These are phyloP conservation scores for Leptocoma aspasia DNA, from an alignment of 2,113 vertebrate genomes.

Conservation along the genomic window DNA sequence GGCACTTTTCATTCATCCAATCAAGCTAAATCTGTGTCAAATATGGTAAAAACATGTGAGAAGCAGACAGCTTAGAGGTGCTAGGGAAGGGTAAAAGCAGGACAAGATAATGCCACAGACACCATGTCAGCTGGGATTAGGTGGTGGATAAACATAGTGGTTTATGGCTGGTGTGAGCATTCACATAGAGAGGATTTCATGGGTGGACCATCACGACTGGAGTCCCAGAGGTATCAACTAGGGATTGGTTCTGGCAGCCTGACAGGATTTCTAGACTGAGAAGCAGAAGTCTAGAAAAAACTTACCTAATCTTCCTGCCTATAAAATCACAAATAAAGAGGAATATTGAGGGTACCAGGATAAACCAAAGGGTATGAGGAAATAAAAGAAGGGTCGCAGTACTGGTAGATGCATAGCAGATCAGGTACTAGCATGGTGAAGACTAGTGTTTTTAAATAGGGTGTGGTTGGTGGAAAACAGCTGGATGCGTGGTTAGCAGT, in stretches of 20 bases:
- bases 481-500: not conserved
- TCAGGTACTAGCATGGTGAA: not conserved
- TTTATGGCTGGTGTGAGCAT: not conserved
- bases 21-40: not conserved
- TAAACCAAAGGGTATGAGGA: not conserved
- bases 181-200: not conserved
- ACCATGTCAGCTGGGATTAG: rapidly evolving
- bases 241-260: not conserved
- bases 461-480: not conserved
- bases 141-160: not conserved
- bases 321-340: not conserved
- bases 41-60: not conserved
- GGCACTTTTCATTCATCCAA: not conserved
- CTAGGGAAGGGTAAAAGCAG: not conserved
- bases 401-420: not conserved
- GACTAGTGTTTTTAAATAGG: not conserved
- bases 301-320: not conserved
- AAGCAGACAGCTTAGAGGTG: not conserved
- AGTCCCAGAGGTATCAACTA: not conserved
- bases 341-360: not conserved
- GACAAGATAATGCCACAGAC: not conserved
- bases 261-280: not conserved
- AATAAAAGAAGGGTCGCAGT: not conserved
- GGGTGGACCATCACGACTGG: not conserved
- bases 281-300: not conserved